These are phyloP conservation scores for Gorsachius goisagi DNA, from an alignment of 2,113 vertebrate species.

Conservation along the genomic window DNA sequence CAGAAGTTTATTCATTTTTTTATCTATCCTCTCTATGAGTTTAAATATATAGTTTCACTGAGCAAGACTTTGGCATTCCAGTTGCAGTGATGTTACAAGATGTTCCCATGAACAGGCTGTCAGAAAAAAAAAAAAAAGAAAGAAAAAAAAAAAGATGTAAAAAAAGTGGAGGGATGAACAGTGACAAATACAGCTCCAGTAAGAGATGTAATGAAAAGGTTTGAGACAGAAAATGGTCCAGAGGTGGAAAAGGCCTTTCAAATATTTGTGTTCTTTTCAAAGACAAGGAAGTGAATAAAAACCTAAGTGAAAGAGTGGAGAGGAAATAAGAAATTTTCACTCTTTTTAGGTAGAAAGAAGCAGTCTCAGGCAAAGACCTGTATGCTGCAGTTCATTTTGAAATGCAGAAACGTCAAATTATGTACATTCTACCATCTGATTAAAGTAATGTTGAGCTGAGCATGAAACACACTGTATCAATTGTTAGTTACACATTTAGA, in stretches of 20 bases:
- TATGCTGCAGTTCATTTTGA: neutral
- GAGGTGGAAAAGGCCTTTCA: neutral
- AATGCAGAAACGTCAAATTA: neutral
- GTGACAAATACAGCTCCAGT: neutral
- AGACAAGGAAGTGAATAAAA: neutral
- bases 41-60: neutral
- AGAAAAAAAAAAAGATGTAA: neutral
- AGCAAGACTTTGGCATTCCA: neutral
- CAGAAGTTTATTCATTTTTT: neutral
- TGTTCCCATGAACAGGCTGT: neutral
- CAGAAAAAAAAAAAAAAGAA: too few relatives aligned
- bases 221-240: neutral
- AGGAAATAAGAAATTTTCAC: neutral
- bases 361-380: neutral
- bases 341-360: neutral
- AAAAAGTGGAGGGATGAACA: neutral
- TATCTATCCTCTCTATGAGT: neutral
- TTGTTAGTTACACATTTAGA: neutral
- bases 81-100: neutral
- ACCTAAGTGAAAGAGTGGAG: neutral
- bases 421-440: neutral
- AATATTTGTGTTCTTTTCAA: neutral
- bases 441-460: neutral
- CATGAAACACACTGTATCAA: neutral
- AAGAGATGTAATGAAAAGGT: neutral